Evolutionary conservation across 2,113 vertebrate species (phyloP), one percentile per base, ranked within the genome.

Genomic region (Eptesicus fuscus): DNA sequence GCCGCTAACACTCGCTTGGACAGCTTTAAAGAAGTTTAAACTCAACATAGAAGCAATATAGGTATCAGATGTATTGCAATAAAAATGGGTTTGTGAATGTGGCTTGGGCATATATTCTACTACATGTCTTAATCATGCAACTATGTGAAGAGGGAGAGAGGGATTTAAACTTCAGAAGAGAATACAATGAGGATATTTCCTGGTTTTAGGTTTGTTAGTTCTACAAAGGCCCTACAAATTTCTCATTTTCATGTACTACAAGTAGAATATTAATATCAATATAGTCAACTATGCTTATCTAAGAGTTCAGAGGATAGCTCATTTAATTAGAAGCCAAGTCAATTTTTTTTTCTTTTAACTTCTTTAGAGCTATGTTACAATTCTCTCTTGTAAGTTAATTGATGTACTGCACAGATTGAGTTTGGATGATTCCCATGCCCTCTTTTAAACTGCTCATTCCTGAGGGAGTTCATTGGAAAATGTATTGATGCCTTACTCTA

Each of bases 201-300:
- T 67, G 4, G 0, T 32, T 85, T 53, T 30, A 42, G 12, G 1
- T 71, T 51, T 90, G 13, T 71, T 92, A 35, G 32, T 4, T 35
- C 5, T 73, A 37, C 23, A 73, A 32, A 69, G 49, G 12, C 10
- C 6, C 16, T 76, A 59, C n/a, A 67, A 30, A 13, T 47, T 86
- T 47, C 5, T 1, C 42, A 47, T 63, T 61, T 71, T 80, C 0
- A 4, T 65, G 2, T 79, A 51, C 70, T 51, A 49, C 7, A 89
- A 49, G 5, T 16, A 80, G 53, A 90, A 88, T 88, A 40, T 93
- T 90, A 61, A 76, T 88, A 44, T 91, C 92, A 77, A 80, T 51
- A 7, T 16, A 74, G 5, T 53, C 7, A 37, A 49, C 32, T 53
- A 9, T 25, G n/a, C 2, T 22, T 74, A 69, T 37, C 9, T 63